These are phyloP conservation scores for Coremacera marginata DNA, from an alignment of 2,888 invertebrate genomes.

Conservation along the genomic window DNA sequence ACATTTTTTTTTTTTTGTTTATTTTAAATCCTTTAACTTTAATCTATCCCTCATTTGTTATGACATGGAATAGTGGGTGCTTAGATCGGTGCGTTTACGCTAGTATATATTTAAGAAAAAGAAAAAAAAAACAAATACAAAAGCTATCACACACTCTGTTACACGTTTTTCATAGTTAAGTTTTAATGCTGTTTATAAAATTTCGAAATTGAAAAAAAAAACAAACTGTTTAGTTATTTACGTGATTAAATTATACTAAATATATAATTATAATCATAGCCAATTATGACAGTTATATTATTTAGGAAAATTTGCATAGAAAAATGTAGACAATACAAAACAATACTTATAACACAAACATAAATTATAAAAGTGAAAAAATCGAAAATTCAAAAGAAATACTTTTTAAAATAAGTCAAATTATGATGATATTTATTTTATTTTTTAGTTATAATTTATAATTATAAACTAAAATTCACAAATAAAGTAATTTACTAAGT, in stretches of 20 bases:
- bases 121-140: constrained; percentile 9
- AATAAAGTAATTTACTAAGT: constrained; percentile 34
- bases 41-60: not conserved
- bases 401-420: constrained; percentile 24
- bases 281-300: too few relatives aligned
- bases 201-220: not conserved
- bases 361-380: not conserved
- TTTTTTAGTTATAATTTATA: constrained; percentile 29
- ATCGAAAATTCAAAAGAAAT: constrained; percentile 4
- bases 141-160: not conserved
- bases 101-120: not conserved
- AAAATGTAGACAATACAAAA: not conserved
- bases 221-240: not conserved
- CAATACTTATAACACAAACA: not conserved
- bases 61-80: constrained; percentile 24
- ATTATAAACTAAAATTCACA: constrained; percentile 13
- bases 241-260: too few relatives aligned
- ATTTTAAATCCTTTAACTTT: constrained; percentile 24
- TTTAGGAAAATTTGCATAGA: not conserved
- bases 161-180: not conserved
- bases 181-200: too few relatives aligned
- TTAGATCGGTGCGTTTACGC: constrained; percentile 9
- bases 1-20: constrained; percentile 39
- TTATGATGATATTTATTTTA: constrained; percentile 32
- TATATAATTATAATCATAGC: too few relatives aligned